These are phyloP conservation scores for Drosophila villosipedis DNA, from an alignment of 2,888 invertebrate genomes.

Conservation along the genomic window DNA sequence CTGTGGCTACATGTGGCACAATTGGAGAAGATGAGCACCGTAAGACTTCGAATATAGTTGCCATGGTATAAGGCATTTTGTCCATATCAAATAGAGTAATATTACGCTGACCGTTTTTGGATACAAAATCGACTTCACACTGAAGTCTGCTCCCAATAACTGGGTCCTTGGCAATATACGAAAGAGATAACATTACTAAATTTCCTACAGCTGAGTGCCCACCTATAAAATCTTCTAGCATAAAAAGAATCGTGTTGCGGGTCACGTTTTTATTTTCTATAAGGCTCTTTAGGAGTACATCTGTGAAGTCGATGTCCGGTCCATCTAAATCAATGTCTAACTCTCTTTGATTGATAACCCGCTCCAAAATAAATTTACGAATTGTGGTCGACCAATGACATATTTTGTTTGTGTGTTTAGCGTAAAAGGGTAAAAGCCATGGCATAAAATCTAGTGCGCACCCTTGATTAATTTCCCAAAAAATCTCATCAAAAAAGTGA, in stretches of 20 bases:
- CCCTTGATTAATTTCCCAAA: slow-evolving; percentile 96
- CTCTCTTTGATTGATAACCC: slow-evolving; percentile 88
- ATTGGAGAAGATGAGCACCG: slow-evolving; percentile 94
- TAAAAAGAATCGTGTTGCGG: slow-evolving; percentile 92
- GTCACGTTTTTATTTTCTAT: slow-evolving; percentile 88
- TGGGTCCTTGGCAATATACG: slow-evolving; percentile 89
- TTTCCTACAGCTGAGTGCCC: slow-evolving; percentile 96
- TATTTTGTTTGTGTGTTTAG: slow-evolving; percentile 89
- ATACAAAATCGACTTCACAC: slow-evolving; percentile 89
- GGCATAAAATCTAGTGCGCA: slow-evolving; percentile 95
- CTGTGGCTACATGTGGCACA: slow-evolving; percentile 94
- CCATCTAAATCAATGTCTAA: slow-evolving; percentile 86
- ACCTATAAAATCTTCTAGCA: slow-evolving; percentile 94
- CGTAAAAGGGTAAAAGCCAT: slow-evolving; percentile 91
- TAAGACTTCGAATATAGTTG: slow-evolving; percentile 92
- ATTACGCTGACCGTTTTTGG: slow-evolving; percentile 85
- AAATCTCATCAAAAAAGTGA: slow-evolving; percentile 92
- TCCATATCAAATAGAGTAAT: slow-evolving; percentile 89
- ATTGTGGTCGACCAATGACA: slow-evolving; percentile 90
- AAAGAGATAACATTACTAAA: slow-evolving; percentile 91
- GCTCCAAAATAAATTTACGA: slow-evolving; percentile 90
- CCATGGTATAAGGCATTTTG: slow-evolving; percentile 92
- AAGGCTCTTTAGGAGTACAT: slow-evolving; percentile 90
- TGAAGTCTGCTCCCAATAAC: slow-evolving; percentile 89
- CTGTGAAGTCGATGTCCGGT: slow-evolving; percentile 91